Percentiles rank a stretch among this genome's conserved stretches.
Evolutionary conservation across 1,140 invertebrate species (phyloP).

Genomic region (Carcinoscorpius rotundicauda): DNA sequence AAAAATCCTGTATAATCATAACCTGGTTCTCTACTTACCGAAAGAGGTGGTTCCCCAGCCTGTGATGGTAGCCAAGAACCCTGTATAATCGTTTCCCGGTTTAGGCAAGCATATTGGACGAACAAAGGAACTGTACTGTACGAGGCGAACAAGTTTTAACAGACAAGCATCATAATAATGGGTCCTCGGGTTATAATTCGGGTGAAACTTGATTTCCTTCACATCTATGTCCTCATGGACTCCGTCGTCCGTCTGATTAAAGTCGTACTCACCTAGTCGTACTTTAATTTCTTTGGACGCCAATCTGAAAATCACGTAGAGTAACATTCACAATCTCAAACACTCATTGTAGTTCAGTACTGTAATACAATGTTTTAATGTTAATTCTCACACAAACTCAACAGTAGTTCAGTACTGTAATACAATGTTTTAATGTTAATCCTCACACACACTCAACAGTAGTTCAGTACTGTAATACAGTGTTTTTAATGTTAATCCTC

Average conservation of each 20-base stretch:
- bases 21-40: conserved; percentile 16
- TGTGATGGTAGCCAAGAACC: conserved; percentile 34
- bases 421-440: too few species aligned
- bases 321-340: too few species aligned
- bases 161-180: conserved; percentile 31
- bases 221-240: conserved; percentile 11
- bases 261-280: conserved; percentile 17
- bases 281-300: conserved; percentile 6
- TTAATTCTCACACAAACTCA: too few species aligned
- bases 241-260: conserved; percentile 1
- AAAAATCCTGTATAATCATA: too few species aligned
- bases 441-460: too few species aligned
- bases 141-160: conserved; percentile 24
- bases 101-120: conserved; percentile 27
- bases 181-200: conserved; percentile 24
- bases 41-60: conserved; percentile 50
- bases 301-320: background rate
- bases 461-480: too few species aligned
- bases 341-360: too few species aligned
- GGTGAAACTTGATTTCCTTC: conserved; percentile 11
- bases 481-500: too few species aligned
- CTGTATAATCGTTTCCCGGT: conserved; percentile 9
- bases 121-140: conserved; percentile 25
- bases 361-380: too few species aligned
- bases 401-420: too few species aligned